Percentiles rank a stretch among this genome's conserved stretches.
Conservation (phyloP, 2,113 vertebrate genomes). For the Chionodraco myersi region DNA sequence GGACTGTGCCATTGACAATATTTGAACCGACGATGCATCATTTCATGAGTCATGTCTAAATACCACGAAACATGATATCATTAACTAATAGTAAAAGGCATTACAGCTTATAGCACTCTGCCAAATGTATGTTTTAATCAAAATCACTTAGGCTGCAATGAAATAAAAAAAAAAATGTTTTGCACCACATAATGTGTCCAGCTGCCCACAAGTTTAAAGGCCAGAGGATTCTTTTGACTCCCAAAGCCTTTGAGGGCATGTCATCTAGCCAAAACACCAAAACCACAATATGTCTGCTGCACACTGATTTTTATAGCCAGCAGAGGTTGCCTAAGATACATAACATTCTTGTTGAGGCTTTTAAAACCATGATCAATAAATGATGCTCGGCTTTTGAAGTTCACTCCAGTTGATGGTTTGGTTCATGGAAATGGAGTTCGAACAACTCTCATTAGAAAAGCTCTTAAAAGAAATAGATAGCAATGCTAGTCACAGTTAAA, state of each 20-base stretch:
- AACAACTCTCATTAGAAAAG: conserved; percentile 68
- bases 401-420: conserved; percentile 51
- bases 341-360: conserved; percentile 70
- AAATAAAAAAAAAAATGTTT: background rate
- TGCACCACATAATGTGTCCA: background rate
- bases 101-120: background rate
- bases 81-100: background rate
- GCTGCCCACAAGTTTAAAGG: conserved; percentile 26
- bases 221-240: conserved; percentile 20
- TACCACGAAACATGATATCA: background rate
- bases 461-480: conserved; percentile 64
- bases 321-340: conserved; percentile 56
- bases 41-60: conserved; percentile 15
- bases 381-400: conserved; percentile 69
- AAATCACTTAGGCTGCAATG: conserved; percentile 6
- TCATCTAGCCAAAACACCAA: conserved; percentile 33
- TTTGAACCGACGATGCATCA: background rate
- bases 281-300: conserved; percentile 3
- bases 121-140: conserved; percentile 12
- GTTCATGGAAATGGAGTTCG: conserved; percentile 66
- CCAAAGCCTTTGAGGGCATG: conserved; percentile 12
- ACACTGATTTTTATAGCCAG: conserved; percentile 34
- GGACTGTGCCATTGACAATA: background rate
- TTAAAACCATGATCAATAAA: conserved; percentile 77
- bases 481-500: conserved; percentile 47